A percentile compares a stretch with the other conserved stretches of the same genome.
Evolutionary conservation across 1,140 invertebrate genomes (phyloP).

Genomic region (Heliconius hermathena): DNA sequence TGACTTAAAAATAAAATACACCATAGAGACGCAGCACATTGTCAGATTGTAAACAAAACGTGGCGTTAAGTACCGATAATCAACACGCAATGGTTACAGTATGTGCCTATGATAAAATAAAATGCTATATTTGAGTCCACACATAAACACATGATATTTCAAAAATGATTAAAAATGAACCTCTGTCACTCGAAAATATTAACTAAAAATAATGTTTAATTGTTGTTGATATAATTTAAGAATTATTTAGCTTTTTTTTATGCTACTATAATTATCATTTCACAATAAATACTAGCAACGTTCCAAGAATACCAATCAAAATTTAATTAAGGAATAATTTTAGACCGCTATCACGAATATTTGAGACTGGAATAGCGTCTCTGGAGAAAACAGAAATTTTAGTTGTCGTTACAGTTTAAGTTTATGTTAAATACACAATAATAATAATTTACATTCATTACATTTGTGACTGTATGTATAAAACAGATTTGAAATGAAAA

Average conservation of each 20-base stretch:
- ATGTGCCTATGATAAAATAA: too few species aligned
- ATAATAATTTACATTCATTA: not conserved
- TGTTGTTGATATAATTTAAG: not conserved
- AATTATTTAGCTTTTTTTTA: not conserved
- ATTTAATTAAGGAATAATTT: not conserved
- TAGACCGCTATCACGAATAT: not conserved
- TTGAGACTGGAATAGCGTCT: not conserved
- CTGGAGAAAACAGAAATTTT: conserved; percentile 13
- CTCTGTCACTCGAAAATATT: too few species aligned
- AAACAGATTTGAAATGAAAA: too few species aligned
- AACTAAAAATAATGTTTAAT: too few species aligned
- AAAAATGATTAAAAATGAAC: too few species aligned
- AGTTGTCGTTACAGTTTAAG: conserved; percentile 1
- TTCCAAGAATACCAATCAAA: conserved; percentile 11
- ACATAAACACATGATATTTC: too few species aligned
- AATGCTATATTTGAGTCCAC: too few species aligned
- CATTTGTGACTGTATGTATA: not conserved
- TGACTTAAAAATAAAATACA: too few species aligned
- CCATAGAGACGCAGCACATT: too few species aligned
- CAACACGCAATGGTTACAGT: too few species aligned
- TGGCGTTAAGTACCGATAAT: too few species aligned
- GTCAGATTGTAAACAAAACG: too few species aligned
- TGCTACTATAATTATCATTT: not conserved
- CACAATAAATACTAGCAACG: not conserved
- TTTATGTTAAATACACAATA: not conserved